Conservation (phyloP, 2,797 vertebrate genomes). For the Erpetoichthys calabaricus region DNA sequence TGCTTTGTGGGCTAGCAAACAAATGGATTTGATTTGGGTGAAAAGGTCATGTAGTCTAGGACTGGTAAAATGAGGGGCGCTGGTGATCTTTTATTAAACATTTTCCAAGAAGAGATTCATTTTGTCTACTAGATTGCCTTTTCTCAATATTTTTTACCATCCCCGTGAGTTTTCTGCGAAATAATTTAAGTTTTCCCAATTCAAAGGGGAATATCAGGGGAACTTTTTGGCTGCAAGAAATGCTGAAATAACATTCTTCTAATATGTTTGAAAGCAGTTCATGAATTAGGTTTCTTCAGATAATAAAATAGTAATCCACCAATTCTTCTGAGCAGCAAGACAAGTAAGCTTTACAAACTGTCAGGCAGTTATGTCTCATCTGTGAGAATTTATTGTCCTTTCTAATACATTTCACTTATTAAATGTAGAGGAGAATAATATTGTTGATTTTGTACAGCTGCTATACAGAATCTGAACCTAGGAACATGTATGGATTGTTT, state of each 20-base stretch:
- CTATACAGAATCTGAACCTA: not conserved
- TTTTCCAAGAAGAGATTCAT: too few species aligned
- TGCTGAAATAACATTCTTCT: conserved; percentile 12
- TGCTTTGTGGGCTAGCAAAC: too few species aligned
- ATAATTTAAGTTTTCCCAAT: not conserved
- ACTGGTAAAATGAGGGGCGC: too few species aligned
- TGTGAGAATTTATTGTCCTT: conserved; percentile 4
- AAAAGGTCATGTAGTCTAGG: too few species aligned
- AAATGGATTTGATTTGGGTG: too few species aligned
- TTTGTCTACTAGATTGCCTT: too few species aligned
- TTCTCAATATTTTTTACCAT: too few species aligned
- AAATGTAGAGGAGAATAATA: not conserved
- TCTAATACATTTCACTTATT: conserved; percentile 6
- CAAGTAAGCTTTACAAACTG: not conserved
- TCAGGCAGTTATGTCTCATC: conserved; percentile 3
- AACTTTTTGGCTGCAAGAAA: conserved; percentile 7
- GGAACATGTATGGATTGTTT: conserved; percentile 8
- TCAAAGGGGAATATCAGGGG: conserved; percentile 1
- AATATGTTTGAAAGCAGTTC: conserved; percentile 1
- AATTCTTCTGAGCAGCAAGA: conserved; percentile 4
- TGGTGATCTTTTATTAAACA: too few species aligned
- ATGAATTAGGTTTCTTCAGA: conserved; percentile 5
- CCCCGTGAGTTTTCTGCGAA: too few species aligned
- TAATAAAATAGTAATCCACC: conserved; percentile 9
- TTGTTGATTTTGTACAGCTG: conserved; percentile 6